phyloP scores from a whole-genome alignment of 2,113 vertebrate genomes.

The Siphamia tubifer region DNA sequence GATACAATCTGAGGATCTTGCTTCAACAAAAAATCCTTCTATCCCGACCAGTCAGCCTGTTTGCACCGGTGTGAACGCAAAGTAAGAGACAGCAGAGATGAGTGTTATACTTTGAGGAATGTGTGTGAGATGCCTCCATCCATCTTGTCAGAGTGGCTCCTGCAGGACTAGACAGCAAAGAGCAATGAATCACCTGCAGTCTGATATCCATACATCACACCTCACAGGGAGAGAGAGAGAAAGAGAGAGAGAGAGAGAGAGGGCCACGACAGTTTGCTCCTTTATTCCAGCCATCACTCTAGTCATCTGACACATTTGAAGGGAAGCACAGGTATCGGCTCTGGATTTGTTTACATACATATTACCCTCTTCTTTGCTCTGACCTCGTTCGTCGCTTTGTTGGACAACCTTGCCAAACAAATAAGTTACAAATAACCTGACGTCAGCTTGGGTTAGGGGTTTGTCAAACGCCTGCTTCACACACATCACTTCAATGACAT shows the following conservation, averaged over 20 bases:
- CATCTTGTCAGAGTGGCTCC: constrained; percentile 21
- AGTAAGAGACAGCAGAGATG: not conserved
- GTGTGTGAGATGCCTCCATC: constrained; percentile 9
- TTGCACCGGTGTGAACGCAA: not conserved
- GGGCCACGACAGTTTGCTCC: not conserved
- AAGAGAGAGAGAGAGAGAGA: constrained; percentile 5
- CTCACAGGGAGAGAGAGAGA: not conserved
- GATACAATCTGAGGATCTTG: not conserved
- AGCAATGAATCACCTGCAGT: constrained; percentile 9
- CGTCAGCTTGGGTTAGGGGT: not conserved
- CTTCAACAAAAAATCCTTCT: not conserved
- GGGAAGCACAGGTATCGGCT: constrained; percentile 8
- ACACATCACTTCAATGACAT: not conserved
- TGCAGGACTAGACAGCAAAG: not conserved
- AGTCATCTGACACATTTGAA: constrained; percentile 12
- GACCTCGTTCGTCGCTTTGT: not conserved
- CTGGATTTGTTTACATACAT: not conserved
- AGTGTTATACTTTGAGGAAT: constrained; percentile 19
- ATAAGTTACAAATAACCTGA: not conserved
- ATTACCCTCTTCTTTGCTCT: too few species aligned
- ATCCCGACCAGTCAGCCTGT: not conserved
- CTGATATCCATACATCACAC: constrained; percentile 43
- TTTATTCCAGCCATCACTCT: constrained; percentile 38
- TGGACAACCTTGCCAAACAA: not conserved
- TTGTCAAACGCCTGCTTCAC: not conserved